Percentiles rank a stretch among this genome's conserved stretches.
Evolutionary conservation across 1,140 invertebrate genomes (phyloP).

Genomic region (Cherax quadricarinatus): DNA sequence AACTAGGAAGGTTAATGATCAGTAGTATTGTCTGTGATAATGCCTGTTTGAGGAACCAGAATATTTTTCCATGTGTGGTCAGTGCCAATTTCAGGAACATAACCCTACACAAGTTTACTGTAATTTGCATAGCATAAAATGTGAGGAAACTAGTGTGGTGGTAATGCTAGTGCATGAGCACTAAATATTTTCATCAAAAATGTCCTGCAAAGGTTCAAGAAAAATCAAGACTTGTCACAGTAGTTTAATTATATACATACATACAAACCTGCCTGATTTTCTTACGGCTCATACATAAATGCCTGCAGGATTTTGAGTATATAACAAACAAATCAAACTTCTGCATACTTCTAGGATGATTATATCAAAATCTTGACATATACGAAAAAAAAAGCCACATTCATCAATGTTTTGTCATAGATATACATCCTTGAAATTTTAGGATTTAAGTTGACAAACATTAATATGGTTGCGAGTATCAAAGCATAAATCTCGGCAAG

Average conservation of each 20-base stretch:
- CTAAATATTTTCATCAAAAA: no score
- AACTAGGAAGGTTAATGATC: no score
- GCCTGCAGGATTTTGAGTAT: neutral
- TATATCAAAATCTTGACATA: neutral
- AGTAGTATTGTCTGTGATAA: no score
- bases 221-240: neutral
- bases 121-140: no score
- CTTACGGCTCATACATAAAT: neutral
- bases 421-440: neutral
- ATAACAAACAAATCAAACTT: neutral
- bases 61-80: no score
- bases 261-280: neutral
- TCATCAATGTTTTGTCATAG: neutral
- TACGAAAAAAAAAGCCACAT: neutral
- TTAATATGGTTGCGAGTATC: neutral
- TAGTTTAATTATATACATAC: conserved; percentile 5
- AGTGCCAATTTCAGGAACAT: no score
- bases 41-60: no score
- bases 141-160: no score
- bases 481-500: neutral
- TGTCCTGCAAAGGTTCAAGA: neutral
- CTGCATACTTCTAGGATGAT: neutral
- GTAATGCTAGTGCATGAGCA: no score
- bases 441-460: neutral
- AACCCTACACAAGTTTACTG: no score